Conservation (phyloP, 2,113 vertebrate genomes). For the Ictalurus furcatus region DNA sequence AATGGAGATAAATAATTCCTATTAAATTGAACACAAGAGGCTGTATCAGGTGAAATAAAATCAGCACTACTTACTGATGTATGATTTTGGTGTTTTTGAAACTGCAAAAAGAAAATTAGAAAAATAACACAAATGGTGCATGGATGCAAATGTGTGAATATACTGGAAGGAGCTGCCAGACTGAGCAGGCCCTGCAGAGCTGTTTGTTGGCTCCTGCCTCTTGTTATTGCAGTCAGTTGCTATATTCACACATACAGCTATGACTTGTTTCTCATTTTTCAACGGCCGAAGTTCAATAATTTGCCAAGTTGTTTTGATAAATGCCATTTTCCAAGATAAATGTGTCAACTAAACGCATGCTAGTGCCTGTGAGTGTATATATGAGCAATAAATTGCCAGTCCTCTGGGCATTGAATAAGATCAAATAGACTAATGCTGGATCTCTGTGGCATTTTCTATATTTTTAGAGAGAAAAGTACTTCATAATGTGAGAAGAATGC, state of each 20-base stretch:
- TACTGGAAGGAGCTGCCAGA: slow-evolving; percentile 28
- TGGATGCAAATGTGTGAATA: slow-evolving; percentile 37
- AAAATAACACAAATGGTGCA: slow-evolving; percentile 15
- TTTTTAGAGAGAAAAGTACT: slow-evolving; percentile 26
- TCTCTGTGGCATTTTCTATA: slow-evolving; percentile 41
- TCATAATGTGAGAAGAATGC: slow-evolving; percentile 32
- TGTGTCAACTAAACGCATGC: slow-evolving; percentile 37
- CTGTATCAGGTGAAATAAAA: neutral
- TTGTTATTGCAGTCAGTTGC: slow-evolving; percentile 40
- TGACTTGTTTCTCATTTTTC: slow-evolving; percentile 48
- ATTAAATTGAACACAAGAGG: neutral
- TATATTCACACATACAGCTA: slow-evolving; percentile 43
- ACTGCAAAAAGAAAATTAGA: slow-evolving; percentile 7
- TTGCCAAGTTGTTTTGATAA: slow-evolving; percentile 42
- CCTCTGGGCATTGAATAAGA: slow-evolving; percentile 25
- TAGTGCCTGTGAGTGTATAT: slow-evolving; percentile 41
- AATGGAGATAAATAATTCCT: neutral
- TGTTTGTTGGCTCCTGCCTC: slow-evolving; percentile 34
- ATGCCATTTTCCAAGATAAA: slow-evolving; percentile 44
- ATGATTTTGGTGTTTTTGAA: slow-evolving; percentile 1
- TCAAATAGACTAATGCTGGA: slow-evolving; percentile 38
- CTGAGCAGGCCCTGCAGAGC: slow-evolving; percentile 29
- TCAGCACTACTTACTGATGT: neutral
- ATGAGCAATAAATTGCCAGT: slow-evolving; percentile 42
- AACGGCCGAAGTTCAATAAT: slow-evolving; percentile 34